These are phyloP conservation scores for Proctacanthus coquilletti DNA, from an alignment of 1,140 invertebrate species.

Conservation along the genomic window DNA sequence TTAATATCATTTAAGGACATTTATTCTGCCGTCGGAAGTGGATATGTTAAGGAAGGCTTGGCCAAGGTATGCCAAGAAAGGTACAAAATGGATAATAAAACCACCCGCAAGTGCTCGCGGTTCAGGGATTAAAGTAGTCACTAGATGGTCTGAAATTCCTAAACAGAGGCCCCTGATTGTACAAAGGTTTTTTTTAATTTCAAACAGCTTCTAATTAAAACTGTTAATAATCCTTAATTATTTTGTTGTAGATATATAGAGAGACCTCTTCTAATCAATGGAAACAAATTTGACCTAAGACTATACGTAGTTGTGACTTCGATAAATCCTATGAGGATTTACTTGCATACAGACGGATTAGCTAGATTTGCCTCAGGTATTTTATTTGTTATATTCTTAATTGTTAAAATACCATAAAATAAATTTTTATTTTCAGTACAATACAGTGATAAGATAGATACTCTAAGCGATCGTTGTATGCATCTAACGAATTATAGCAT, in stretches of 20 bases:
- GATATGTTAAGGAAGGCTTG: slow-evolving; percentile 68
- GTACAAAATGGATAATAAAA: slow-evolving; percentile 67
- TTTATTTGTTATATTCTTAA: slow-evolving; percentile 1
- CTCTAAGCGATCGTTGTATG: slow-evolving; percentile 81
- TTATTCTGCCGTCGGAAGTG: slow-evolving; percentile 77
- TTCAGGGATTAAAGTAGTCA: slow-evolving; percentile 85
- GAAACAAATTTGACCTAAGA: slow-evolving; percentile 82
- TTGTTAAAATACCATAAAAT: background rate
- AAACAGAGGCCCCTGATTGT: slow-evolving; percentile 80
- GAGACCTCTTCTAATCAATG: slow-evolving; percentile 80
- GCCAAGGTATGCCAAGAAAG: slow-evolving; percentile 54
- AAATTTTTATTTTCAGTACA: slow-evolving; percentile 39
- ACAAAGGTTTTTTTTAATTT: slow-evolving; percentile 40
- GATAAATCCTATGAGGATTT: slow-evolving; percentile 82
- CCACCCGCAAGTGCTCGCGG: slow-evolving; percentile 89
- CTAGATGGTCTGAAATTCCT: slow-evolving; percentile 85
- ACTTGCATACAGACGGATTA: slow-evolving; percentile 89
- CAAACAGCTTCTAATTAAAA: background rate
- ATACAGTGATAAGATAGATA: slow-evolving; percentile 64
- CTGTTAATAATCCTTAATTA: background rate
- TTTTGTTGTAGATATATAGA: slow-evolving; percentile 46
- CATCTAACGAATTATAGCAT: slow-evolving; percentile 98
- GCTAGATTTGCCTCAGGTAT: slow-evolving; percentile 78
- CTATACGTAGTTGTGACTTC: slow-evolving; percentile 91
- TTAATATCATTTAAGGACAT: slow-evolving; percentile 42